Evolutionary conservation across 2,113 vertebrate species (phyloP), one percentile per base, ranked within the genome.

Genomic region (Oceanodroma tethys): DNA sequence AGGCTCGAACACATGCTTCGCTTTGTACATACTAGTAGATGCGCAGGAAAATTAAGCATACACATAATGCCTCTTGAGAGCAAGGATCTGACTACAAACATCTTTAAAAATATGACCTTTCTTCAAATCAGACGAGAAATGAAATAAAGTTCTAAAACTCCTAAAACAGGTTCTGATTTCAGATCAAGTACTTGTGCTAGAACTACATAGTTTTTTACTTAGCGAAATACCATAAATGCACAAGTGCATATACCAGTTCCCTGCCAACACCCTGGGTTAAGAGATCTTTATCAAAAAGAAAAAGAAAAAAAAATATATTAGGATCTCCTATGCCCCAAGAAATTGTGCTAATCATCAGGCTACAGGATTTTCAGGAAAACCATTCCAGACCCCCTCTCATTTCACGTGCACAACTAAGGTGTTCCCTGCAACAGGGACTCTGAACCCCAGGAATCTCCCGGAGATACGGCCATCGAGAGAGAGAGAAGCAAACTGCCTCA

Each of bases 401-500:
- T 67, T 56, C 25, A 17, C 3, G 3, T 38, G 32, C 40, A 45
- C 14, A 48, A 23, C 42, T 70, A 16, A 79, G 29, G 32, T 38
- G 27, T 9, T 56, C 23, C 30, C 36, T 55, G 27, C 52, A 73
- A 15, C 26, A 26, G 21, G 30, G 53, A 67, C 40, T 32, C 12
- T 12, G 36, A 73, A 50, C 23, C 13, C 10, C 15, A 20, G 29
- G 55, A 52, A 63, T 11, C 30, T 43, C 43, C 26, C 19, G 8
- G 21, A 56, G 25, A 63, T 7, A 26, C 0, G 0, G 26, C 21
- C 2, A 0, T 32, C 9, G 16, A 17, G 45, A 29, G 21, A 53
- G 5, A 50, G 7, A 36, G 10, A 42, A 63, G 22, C 36, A 43
- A 72, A 16, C 30, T 38, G 15, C 16, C 22, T 52, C 43, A 36